Evolutionary conservation across 2,113 vertebrate species (phyloP), one percentile per base, ranked within the genome.

Genomic region (Myxocyprinus asiaticus): DNA sequence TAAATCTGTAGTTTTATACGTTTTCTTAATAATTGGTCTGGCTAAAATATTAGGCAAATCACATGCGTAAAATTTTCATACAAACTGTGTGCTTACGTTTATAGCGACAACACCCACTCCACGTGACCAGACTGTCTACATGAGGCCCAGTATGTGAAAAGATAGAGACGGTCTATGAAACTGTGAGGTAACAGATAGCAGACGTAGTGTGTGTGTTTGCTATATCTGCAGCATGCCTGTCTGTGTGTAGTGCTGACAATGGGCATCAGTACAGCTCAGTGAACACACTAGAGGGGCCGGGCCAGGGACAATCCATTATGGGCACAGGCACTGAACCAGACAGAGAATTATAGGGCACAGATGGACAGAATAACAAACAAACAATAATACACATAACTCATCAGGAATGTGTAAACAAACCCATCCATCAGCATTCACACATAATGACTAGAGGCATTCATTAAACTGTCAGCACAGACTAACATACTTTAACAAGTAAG

Each of bases 261-360:
- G 44, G 58, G 65, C 78, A 80, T 81, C 11, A 17, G 12, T 69
- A 56, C 7, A 47, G 76, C 71, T 79, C 63, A 72, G 85, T 45
- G 80, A 76, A 70, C 80, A 79, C 73, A 14, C 43, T 44, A 81
- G 14, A 61, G 83, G 76, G 79, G 84, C 77, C 80, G 82, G 83
- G 61, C 68, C 67, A 33, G 22, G 22, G 81, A 43, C 51, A 76
- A 71, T 9, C 7, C 9, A 45, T 43, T 71, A 14, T 62, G 56
- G 58, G 33, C n/a, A 53, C 63, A 47, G 51, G 61, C 61, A 17
- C 12, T 33, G 22, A 33, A 33, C 22, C 22, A 3, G 22, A 33
- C 22, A 33, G 22, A 51, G 58, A 62, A 74, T 72, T 72, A 59
- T 43, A 59, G 55, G 5, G 51, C 15, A 62, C 61, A 79, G 4